These are phyloP conservation scores for Saturnia pavonia DNA, from an alignment of 2,888 invertebrate species.

Conservation along the genomic window DNA sequence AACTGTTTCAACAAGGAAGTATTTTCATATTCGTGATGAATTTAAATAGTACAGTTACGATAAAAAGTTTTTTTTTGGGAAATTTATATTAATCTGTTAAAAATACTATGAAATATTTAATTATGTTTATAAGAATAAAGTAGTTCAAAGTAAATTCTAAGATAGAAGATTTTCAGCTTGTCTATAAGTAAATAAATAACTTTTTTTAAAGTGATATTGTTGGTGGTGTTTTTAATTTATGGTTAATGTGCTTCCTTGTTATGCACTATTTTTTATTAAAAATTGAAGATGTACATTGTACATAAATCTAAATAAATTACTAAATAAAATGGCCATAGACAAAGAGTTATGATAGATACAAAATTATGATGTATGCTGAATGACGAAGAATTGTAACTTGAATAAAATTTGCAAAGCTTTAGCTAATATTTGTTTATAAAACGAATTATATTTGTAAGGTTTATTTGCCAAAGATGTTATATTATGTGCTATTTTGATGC, in stretches of 20 bases:
- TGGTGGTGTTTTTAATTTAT: background rate
- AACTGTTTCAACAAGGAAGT: background rate
- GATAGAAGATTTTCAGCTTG: conserved; percentile 2
- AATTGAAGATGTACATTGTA: background rate
- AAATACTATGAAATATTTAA: background rate
- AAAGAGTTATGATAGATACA: background rate
- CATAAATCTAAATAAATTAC: background rate
- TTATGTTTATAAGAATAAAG: background rate
- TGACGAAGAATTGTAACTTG: background rate
- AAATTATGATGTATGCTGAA: background rate
- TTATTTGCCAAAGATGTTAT: conserved; percentile 15
- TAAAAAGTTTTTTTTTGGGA: background rate
- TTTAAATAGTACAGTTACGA: background rate
- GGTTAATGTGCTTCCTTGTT: background rate
- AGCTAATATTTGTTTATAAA: conserved; percentile 4
- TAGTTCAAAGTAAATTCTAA: background rate
- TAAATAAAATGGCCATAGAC: background rate
- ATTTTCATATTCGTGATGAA: background rate
- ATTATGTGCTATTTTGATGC: conserved; percentile 7
- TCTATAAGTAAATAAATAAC: background rate
- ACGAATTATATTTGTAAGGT: conserved; percentile 8
- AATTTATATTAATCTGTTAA: background rate
- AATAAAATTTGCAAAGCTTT: background rate
- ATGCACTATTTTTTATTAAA: background rate
- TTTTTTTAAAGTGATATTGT: background rate